Base-by-base conservation (phyloP, 2,797 vertebrate genomes). In the Phylloscopus collybita region DNA sequence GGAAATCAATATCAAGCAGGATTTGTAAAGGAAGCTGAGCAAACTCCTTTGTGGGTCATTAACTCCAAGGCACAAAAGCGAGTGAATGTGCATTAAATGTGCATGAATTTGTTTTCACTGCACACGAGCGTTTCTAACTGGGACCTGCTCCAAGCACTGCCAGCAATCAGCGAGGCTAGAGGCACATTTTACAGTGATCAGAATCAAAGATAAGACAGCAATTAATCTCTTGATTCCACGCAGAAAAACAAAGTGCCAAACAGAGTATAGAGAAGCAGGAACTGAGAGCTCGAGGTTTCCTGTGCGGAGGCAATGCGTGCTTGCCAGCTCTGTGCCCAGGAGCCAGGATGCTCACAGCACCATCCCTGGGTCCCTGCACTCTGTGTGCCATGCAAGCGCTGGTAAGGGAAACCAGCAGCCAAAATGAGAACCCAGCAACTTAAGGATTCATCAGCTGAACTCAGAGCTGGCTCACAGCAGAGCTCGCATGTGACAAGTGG, bases 121-220 rank as follows among this genome's bases (percentile, higher is more conserved):
- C 21, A 44, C n/a, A 16, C 1, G 3, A 54, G 50, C 2, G 0
- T 86, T 90, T 62, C 54, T 60, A 60, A 73, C 53, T 0, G 0
- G 29, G 32, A 49, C 54, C 32, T 75, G 49, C 66, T 84, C 42
- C 51, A 6, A 49, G 38, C 64, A 36, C 16, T 74, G 54, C 44
- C 80, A 76, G 15, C 53, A 57, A n/a, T 36, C 75, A 50, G 32
- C 70, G 36, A n/a, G 34, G 73, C 44, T 71, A 4, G 70, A 70
- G 59, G 44, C 25, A 13, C 40, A 60, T 70, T 91, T 66, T 25
- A 80, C 27, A 64, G n/a, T 2, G 14, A 56, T 47, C 56, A 90
- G 34, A 91, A 65, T 5, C 16, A 9, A 30, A 72, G 72, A 78
- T 54, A 66, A 83, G 30, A 42, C 19, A 42, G 66, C 23, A 19